phyloP scores from a whole-genome alignment of 2,888 invertebrate genomes.

The Apamea anceps region DNA sequence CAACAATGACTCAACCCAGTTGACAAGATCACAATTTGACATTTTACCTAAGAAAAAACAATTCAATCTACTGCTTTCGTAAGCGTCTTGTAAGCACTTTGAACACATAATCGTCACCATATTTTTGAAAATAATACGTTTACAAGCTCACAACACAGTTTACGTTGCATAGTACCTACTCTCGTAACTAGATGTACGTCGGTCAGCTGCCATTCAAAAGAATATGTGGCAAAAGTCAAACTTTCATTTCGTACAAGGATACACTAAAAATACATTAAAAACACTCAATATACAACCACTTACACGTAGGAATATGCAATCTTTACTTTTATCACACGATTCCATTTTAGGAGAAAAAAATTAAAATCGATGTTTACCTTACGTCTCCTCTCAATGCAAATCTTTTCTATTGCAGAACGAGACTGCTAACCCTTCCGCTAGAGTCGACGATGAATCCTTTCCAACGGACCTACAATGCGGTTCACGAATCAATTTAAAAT shows the following conservation, averaged over 20 bases:
- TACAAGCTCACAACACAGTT: conserved; percentile 79
- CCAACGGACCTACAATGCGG: conserved; percentile 86
- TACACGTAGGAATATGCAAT: conserved; percentile 72
- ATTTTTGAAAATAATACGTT: conserved; percentile 76
- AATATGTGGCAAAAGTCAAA: conserved; percentile 91
- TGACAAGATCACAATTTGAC: conserved; percentile 90
- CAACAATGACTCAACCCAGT: conserved; percentile 89
- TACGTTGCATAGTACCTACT: conserved; percentile 84
- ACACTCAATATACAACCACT: conserved; percentile 80
- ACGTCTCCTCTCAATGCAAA: conserved; percentile 90
- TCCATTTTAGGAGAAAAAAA: conserved; percentile 85
- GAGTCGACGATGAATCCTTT: conserved; percentile 88
- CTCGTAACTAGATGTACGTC: conserved; percentile 87
- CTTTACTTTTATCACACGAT: conserved; percentile 79
- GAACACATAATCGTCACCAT: conserved; percentile 68
- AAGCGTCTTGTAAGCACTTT: conserved; percentile 76
- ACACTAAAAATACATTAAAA: conserved; percentile 89
- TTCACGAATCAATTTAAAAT: conserved; percentile 89
- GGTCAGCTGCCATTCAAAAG: conserved; percentile 90
- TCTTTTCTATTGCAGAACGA: conserved; percentile 90
- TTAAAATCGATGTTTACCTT: conserved; percentile 91
- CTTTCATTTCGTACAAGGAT: conserved; percentile 90
- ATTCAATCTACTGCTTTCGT: conserved; percentile 77
- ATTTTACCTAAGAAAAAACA: conserved; percentile 87
- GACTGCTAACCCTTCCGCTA: conserved; percentile 89